Conservation (phyloP, 2,888 invertebrate species). For the Andrena chrysosceles region DNA sequence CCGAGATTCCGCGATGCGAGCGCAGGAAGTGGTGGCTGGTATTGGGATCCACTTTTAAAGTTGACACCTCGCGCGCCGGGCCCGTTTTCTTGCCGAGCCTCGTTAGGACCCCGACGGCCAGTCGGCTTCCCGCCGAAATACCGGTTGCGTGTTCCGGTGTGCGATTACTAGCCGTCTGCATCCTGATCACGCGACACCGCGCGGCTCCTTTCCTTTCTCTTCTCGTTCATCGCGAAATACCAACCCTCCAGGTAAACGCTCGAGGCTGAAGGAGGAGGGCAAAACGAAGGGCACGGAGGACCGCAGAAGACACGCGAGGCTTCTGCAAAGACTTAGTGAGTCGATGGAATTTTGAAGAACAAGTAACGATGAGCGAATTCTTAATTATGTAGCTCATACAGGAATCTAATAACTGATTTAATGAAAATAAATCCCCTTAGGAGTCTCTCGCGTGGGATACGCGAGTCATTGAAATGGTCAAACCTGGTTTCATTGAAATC, state of each 20-base stretch:
- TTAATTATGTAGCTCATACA: too few relatives aligned
- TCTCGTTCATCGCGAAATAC: slow-evolving; percentile 48
- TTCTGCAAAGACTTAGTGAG: background rate
- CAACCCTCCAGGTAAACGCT: slow-evolving; percentile 39
- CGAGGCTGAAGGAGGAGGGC: slow-evolving; percentile 23
- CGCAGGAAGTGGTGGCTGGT: slow-evolving; percentile 58
- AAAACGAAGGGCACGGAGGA: background rate
- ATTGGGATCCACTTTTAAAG: slow-evolving; percentile 66
- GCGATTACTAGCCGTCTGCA: slow-evolving; percentile 60
- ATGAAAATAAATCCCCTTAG: too few relatives aligned
- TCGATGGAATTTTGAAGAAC: background rate
- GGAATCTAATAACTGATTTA: too few relatives aligned
- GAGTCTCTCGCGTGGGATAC: too few relatives aligned
- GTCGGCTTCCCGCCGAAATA: slow-evolving; percentile 47
- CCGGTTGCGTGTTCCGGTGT: slow-evolving; percentile 64
- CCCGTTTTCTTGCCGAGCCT: slow-evolving; percentile 39
- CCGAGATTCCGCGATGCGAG: slow-evolving; percentile 33
- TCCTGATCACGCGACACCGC: slow-evolving; percentile 64
- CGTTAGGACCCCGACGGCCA: slow-evolving; percentile 18
- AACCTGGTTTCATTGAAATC: too few relatives aligned
- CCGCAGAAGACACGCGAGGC: background rate
- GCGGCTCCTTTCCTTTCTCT: slow-evolving; percentile 42
- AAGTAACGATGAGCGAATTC: too few relatives aligned
- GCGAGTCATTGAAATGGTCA: too few relatives aligned
- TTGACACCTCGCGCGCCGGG: slow-evolving; percentile 59